Evolutionary conservation across 2,888 invertebrate genomes (phyloP), one percentile per base, ranked within the genome.

Genomic region (Sepioteuthis lessoniana): DNA sequence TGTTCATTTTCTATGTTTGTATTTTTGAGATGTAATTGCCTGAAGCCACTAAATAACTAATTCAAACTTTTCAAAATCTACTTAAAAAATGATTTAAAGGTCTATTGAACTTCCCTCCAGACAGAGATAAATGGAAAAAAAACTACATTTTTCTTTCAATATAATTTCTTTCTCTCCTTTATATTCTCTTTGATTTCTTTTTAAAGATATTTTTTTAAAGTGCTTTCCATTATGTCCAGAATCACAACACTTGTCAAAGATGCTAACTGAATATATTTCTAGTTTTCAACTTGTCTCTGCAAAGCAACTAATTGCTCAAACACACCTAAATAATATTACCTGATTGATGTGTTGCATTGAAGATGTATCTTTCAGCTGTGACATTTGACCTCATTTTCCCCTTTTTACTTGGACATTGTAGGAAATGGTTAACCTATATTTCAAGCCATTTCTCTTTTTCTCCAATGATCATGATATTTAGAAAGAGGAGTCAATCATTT

Each of bases 201-300:
- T 76, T n/a, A n/a, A n/a, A 76, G 19, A 76, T n/a, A 25, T 35
- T n/a, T 76, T 76, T 21, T 35, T 28, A 28, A 76, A 76, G 76
- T 76, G n/a, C 76, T 35, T 76, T 76, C 76, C 76, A 76, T 76
- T 76, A 76, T 76, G n/a, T 76, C 76, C 76, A 76, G n/a, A n/a
- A n/a, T 76, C n/a, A 35, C 19, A 76, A 10, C 13, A 76, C 76
- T 76, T 76, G 76, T 76, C n/a, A 35, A 13, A 76, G n/a, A 76
- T 76, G n/a, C 76, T 76, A 76, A 76, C 76, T n/a, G n/a, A 76
- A 76, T 76, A 76, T 76, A 76, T 19, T n/a, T 76, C n/a, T 10
- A 16, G n/a, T 76, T 35, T 13, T 8, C 76, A 19, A n/a, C 76
- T 76, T 76, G 76, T 10, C n/a, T 19, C 16, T 76, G n/a, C 10